phyloP scores from a whole-genome alignment of 2,113 vertebrate species.

The Odobenus rosmarus region DNA sequence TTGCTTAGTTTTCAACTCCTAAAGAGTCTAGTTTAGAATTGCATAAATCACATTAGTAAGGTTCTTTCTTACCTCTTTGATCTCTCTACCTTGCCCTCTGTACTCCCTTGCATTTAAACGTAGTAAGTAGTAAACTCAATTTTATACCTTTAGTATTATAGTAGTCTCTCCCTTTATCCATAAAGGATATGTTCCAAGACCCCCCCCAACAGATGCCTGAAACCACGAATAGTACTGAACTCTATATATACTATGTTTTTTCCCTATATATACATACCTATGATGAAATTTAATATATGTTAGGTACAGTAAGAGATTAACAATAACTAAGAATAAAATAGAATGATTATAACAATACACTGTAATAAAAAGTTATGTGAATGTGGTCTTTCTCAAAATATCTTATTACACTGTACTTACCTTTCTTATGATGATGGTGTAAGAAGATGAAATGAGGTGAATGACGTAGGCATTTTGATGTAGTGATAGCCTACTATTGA shows the following conservation, averaged over 20 bases:
- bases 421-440: neutral
- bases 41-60: conserved; percentile 29
- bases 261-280: neutral
- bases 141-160: conserved; percentile 18
- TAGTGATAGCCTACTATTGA: neutral
- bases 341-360: neutral
- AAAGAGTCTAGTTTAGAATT: neutral
- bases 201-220: neutral
- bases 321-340: neutral
- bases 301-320: neutral
- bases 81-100: neutral
- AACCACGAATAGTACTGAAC: neutral
- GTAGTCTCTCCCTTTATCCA: neutral
- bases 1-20: conserved; percentile 26
- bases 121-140: conserved; percentile 2
- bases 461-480: neutral
- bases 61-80: neutral
- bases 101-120: neutral
- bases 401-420: neutral
- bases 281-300: neutral
- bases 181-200: neutral
- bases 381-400: neutral
- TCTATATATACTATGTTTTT: neutral
- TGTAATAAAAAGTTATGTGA: neutral
- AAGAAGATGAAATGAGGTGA: neutral